phyloP scores from a whole-genome alignment of 37 sponge, comb jelly and placozoan genomes.

The Hexactinellida sp. region DNA sequence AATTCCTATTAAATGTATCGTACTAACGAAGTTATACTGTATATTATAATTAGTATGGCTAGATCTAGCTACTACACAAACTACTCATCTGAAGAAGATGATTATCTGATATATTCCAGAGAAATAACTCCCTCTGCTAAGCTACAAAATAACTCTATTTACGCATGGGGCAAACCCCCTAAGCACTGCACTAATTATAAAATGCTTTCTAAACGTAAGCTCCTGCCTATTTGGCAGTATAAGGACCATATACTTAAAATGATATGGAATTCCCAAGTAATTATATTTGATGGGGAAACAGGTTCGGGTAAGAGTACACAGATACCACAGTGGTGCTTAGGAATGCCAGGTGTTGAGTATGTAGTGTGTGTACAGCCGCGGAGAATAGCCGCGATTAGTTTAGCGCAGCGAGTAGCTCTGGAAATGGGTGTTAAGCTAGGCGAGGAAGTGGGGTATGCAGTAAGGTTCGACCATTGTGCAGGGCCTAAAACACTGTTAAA shows the following conservation, averaged over 20 bases:
- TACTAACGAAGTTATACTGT: no score
- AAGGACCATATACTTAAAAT: neutral
- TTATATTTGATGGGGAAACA: neutral
- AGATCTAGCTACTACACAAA: neutral
- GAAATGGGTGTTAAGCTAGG: neutral
- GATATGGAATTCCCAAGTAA: neutral
- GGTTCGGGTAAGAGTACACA: constrained; percentile 11
- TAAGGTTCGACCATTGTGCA: neutral
- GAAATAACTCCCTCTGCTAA: neutral
- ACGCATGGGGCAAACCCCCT: no score
- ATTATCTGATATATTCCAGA: neutral
- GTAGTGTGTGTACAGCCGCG: neutral
- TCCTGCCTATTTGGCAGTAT: neutral
- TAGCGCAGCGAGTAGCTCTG: neutral
- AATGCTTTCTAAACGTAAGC: neutral
- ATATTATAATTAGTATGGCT: neutral
- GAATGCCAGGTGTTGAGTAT: neutral
- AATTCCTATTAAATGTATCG: no score
- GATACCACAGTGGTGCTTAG: constrained; percentile 6
- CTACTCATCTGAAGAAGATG: neutral
- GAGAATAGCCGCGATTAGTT: neutral
- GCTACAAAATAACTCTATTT: neutral
- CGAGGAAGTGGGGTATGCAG: neutral
- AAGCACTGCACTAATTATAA: no score
- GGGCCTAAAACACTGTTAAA: neutral